Percentiles rank a stretch among this genome's conserved stretches.
phyloP scores from a whole-genome alignment of 2,797 vertebrate genomes.

The Lagodon rhomboides region DNA sequence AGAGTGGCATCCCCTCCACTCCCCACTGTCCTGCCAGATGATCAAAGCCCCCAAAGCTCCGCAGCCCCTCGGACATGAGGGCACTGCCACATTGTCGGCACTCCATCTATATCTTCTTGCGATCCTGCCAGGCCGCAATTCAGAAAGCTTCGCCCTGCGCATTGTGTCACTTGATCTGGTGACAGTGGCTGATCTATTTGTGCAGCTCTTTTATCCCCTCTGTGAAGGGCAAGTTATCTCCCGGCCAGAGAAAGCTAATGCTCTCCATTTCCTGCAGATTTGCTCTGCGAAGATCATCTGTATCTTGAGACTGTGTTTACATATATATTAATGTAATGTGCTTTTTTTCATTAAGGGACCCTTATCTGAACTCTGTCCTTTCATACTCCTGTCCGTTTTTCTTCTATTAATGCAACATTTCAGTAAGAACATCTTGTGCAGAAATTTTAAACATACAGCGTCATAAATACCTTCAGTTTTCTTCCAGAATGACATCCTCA shows the following conservation, averaged over 20 bases:
- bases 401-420: neutral
- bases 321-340: neutral
- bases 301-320: slow-evolving; percentile 10
- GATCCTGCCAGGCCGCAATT: slow-evolving; percentile 67
- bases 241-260: slow-evolving; percentile 29
- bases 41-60: slow-evolving; percentile 59
- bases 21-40: slow-evolving; percentile 62
- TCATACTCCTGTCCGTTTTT: neutral
- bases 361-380: neutral
- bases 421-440: neutral
- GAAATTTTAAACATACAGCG: neutral
- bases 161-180: slow-evolving; percentile 76
- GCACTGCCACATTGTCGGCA: slow-evolving; percentile 61
- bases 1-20: slow-evolving; percentile 14
- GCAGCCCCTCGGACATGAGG: slow-evolving; percentile 24
- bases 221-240: slow-evolving; percentile 67
- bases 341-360: neutral
- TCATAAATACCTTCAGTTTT: neutral
- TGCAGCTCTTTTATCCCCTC: slow-evolving; percentile 65
- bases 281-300: slow-evolving; percentile 5
- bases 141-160: slow-evolving; percentile 55
- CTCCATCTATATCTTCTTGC: slow-evolving; percentile 57
- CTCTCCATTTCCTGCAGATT: slow-evolving; percentile 41
- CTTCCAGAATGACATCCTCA: neutral
- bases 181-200: slow-evolving; percentile 71